phyloP scores from a whole-genome alignment of 2,797 vertebrate genomes.

The Otolemur crassicaudatus region DNA sequence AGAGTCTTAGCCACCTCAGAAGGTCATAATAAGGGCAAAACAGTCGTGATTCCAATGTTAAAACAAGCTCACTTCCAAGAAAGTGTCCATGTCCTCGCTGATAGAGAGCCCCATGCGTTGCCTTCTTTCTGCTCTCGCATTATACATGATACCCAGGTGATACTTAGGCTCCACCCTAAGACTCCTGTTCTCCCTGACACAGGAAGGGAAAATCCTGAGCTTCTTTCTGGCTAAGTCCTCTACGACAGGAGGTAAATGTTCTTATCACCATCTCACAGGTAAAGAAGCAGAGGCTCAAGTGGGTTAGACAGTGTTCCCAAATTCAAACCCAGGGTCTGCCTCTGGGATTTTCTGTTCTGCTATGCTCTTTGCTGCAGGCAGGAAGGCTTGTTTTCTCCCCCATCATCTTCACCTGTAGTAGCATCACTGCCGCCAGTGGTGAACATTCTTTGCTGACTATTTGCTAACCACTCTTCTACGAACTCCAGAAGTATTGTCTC shows the following conservation, averaged over 20 bases:
- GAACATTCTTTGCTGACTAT: not conserved
- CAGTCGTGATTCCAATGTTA: not conserved
- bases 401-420: not conserved
- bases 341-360: not conserved
- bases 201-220: not conserved
- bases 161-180: not conserved
- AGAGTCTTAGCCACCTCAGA: not conserved
- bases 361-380: not conserved
- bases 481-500: not conserved
- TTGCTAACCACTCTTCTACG: not conserved
- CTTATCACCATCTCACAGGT: not conserved
- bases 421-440: not conserved
- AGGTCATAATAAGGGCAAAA: not conserved
- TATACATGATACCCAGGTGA: not conserved
- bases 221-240: not conserved
- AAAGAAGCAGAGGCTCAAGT: not conserved
- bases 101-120: accelerated
- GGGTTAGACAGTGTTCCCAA: not conserved
- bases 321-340: not conserved
- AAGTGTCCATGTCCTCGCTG: accelerated
- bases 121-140: not conserved
- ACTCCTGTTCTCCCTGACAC: not conserved
- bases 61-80: not conserved
- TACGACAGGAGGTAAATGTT: not conserved
- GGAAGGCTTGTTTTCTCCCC: not conserved